Evolutionary conservation across 2,113 vertebrate genomes (phyloP).

Genomic region (Leucosticte australis): DNA sequence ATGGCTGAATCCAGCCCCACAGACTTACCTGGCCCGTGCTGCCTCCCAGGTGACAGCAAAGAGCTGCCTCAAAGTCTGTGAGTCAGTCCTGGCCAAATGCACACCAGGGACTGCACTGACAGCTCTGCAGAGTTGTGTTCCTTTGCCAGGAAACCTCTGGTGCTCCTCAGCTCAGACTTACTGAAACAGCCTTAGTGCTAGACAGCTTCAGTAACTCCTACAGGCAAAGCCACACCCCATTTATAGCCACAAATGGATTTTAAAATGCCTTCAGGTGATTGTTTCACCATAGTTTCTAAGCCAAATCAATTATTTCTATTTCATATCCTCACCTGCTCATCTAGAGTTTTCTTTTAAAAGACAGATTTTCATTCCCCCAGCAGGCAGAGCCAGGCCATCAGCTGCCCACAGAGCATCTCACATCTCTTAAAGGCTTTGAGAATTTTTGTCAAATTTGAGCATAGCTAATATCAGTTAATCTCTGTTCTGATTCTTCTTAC

Average conservation of each 20-base stretch:
- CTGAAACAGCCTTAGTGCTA: neutral
- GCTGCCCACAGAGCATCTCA: neutral
- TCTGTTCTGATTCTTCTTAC: neutral
- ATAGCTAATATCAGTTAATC: neutral
- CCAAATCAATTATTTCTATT: neutral
- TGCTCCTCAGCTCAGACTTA: neutral
- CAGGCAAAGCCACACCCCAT: neutral
- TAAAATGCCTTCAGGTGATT: neutral
- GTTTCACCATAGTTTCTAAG: neutral
- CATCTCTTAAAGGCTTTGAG: neutral
- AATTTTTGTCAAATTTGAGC: neutral
- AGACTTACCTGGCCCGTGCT: neutral
- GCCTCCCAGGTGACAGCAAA: neutral
- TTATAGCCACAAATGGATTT: neutral
- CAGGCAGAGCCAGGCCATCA: neutral
- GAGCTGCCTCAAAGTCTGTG: neutral
- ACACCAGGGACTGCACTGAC: neutral
- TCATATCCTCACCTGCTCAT: neutral
- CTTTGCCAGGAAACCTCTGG: neutral
- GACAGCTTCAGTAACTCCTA: neutral
- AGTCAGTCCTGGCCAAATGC: neutral
- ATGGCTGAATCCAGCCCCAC: neutral
- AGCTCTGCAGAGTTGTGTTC: neutral
- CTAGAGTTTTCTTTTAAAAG: neutral
- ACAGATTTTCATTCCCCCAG: accelerated